A percentile compares a stretch with the other conserved stretches of the same genome.
Evolutionary conservation across 2,888 invertebrate species (phyloP).

Genomic region (Suillia variegata): DNA sequence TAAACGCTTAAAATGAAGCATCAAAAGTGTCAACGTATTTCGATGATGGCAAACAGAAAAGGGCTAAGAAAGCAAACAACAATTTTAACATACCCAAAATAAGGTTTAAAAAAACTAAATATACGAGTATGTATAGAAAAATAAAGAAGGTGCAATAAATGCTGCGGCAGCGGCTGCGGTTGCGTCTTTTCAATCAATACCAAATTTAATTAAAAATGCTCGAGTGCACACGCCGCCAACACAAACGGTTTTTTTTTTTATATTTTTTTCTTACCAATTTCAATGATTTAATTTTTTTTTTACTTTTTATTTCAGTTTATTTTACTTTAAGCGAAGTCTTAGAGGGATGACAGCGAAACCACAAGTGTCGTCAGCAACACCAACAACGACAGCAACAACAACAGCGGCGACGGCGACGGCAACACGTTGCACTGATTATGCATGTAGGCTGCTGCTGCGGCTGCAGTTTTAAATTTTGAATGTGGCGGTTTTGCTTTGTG

Average conservation of each 20-base stretch:
- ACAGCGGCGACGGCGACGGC: constrained; percentile 11
- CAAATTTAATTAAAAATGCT: constrained; percentile 26
- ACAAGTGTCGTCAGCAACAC: too few species aligned
- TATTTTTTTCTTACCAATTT: too few species aligned
- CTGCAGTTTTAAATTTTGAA: too few species aligned
- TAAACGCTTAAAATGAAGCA: not conserved
- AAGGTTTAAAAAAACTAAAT: constrained; percentile 6
- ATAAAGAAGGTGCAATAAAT: not conserved
- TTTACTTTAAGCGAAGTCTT: too few species aligned
- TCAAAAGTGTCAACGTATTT: constrained; percentile 14
- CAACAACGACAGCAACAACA: constrained; percentile 22
- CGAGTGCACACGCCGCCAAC: constrained; percentile 8
- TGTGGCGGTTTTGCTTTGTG: too few species aligned
- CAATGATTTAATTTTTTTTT: too few species aligned
- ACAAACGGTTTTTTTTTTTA: not conserved
- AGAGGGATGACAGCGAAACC: too few species aligned
- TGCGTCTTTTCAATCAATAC: not conserved
- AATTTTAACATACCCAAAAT: not conserved
- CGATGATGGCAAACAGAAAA: too few species aligned
- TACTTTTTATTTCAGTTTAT: too few species aligned
- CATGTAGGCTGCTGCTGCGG: constrained; percentile 20
- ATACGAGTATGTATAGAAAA: too few species aligned
- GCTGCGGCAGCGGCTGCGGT: not conserved
- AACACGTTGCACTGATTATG: constrained; percentile 1
- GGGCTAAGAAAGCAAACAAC: constrained; percentile 5